Evolutionary conservation across 2,888 invertebrate species (phyloP).

Genomic region (Cataglyphis cursor): DNA sequence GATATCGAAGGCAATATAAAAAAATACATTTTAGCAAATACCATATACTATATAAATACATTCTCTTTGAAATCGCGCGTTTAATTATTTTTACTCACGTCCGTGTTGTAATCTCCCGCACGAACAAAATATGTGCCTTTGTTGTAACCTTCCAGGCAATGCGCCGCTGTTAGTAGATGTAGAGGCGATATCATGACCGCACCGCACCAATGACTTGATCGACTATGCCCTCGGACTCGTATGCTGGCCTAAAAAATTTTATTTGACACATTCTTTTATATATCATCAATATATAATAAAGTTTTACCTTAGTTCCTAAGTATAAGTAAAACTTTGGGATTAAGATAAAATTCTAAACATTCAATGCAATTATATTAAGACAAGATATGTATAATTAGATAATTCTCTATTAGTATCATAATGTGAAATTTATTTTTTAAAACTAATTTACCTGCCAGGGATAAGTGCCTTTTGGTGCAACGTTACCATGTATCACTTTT

Average conservation of each 20-base stretch:
- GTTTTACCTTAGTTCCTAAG: background rate
- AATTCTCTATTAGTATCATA: background rate
- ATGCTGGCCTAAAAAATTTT: conserved; percentile 88
- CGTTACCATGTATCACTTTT: conserved; percentile 89
- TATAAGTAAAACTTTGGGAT: background rate
- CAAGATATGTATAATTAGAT: background rate
- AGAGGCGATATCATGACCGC: conserved; percentile 90
- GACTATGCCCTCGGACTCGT: conserved; percentile 88
- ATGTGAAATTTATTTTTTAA: background rate
- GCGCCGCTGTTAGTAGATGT: conserved; percentile 91
- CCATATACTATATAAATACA: background rate
- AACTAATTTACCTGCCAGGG: conserved; percentile 91
- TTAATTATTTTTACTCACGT: conserved; percentile 85
- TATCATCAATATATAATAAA: background rate
- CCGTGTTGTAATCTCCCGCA: conserved; percentile 92
- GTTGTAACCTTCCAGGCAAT: conserved; percentile 90
- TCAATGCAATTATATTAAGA: background rate
- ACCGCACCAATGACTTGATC: conserved; percentile 92
- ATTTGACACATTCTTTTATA: background rate
- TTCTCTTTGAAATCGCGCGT: background rate
- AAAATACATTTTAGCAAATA: background rate
- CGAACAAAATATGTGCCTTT: conserved; percentile 91
- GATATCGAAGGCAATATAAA: background rate
- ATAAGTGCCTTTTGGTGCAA: conserved; percentile 90
- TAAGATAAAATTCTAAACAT: background rate